Percentiles rank a stretch among this genome's conserved stretches.
Conservation (phyloP, 1,140 invertebrate species). For the Drosophila pallidifrons region DNA sequence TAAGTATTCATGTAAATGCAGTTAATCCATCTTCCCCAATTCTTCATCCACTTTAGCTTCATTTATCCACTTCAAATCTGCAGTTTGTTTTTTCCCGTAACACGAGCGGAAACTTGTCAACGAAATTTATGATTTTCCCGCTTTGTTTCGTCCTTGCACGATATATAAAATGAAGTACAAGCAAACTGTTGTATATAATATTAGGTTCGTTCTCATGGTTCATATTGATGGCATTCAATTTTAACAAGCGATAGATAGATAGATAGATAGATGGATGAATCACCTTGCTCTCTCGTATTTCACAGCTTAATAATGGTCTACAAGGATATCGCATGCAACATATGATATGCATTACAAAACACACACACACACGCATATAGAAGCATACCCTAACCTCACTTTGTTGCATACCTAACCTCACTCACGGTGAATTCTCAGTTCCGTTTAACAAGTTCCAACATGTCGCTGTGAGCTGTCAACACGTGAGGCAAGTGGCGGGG, state of each 20-base stretch:
- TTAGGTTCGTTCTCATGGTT: neutral
- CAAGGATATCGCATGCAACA: conserved; percentile 10
- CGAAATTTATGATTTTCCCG: conserved; percentile 2
- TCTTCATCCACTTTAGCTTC: neutral
- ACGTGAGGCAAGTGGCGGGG: neutral
- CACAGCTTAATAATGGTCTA: conserved; percentile 9
- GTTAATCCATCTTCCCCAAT: neutral
- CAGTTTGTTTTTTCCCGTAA: conserved; percentile 5
- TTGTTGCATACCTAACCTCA: neutral
- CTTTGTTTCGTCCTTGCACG: neutral
- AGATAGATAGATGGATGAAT: conserved; percentile 13
- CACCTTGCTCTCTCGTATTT: neutral
- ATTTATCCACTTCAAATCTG: neutral
- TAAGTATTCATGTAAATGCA: neutral
- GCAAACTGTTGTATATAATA: neutral
- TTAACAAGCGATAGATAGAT: conserved; percentile 18
- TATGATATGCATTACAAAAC: conserved; percentile 2
- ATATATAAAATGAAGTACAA: no score
- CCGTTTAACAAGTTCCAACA: conserved; percentile 17
- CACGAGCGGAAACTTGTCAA: conserved; percentile 2
- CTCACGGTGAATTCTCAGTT: neutral
- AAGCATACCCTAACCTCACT: conserved; percentile 17
- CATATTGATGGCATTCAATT: conserved; percentile 5
- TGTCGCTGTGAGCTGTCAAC: conserved; percentile 29
- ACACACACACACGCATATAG: no score